Base-by-base conservation (phyloP, 1,140 invertebrate genomes). In the Halesus radiatus region DNA sequence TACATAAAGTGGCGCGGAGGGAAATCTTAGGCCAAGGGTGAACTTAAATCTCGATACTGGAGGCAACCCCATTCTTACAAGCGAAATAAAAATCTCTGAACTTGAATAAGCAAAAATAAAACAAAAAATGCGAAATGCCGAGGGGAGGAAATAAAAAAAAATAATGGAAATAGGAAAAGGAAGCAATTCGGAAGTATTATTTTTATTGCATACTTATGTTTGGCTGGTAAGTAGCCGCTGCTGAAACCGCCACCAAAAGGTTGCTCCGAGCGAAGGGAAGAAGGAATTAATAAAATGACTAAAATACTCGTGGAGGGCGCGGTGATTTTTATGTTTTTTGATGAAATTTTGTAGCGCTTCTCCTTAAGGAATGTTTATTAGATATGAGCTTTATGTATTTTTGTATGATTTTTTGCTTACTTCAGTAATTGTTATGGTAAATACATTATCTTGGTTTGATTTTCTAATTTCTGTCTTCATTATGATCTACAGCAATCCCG, bases 131-230 rank as follows among this genome's bases (percentile, higher is more conserved):
- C 76, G 37, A 72, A 68, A 64, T 50, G 66, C 73, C 26, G 23
- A 78, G 76, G 81, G 81, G 81, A 75, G 76, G 81, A 70, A 78
- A 80, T 78, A 80, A 82, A 82, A 80, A 82, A 82, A 82, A 80
- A 80, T 82, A 82, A 82, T 82, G 81, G 81, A 82, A 82, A 82
- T 82, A 79, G 81, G 81, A 82, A 82, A 82, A 82, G 81, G 81
- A 82, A 82, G 81, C 81, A 82, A 82, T 82, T 78, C 79, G 81
- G 81, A 82, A 82, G 81, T 82, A 82, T 82, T 82, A 82, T 82
- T 82, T 82, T 82, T 82, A 82, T 82, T 82, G 81, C 81, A 72
- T 82, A 80, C 81, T 82, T 82, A 82, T 80, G 78, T 72, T 60
- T 66, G 78, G 76, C 62, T 78, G 62, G 76, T 62, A 77, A 82